These are phyloP conservation scores for Erinaceus europaeus DNA, from an alignment of 2,113 vertebrate genomes.

Conservation along the genomic window DNA sequence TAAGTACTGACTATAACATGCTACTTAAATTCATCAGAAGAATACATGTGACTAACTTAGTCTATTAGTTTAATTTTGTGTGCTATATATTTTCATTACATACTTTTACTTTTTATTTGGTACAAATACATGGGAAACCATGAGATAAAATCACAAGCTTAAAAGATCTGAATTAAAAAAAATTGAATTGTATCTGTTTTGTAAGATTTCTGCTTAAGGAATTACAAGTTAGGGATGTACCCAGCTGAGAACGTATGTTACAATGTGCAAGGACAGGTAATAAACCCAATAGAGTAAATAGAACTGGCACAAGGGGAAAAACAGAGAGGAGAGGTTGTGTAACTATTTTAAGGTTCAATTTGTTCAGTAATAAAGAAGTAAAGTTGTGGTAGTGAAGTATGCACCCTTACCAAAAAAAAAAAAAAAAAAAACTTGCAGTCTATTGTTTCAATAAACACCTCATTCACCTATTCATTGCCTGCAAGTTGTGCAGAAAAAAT, in stretches of 20 bases:
- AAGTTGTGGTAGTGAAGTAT: background rate
- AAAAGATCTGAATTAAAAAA: background rate
- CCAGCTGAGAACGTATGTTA: too few species aligned
- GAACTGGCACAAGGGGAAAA: background rate
- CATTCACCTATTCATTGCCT: background rate
- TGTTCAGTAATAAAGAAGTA: background rate
- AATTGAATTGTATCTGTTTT: background rate
- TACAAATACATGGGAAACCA: background rate
- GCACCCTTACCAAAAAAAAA: background rate
- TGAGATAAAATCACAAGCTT: background rate
- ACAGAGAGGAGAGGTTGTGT: background rate
- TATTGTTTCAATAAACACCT: background rate
- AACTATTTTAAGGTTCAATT: background rate
- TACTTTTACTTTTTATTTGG: background rate
- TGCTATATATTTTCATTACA: background rate
- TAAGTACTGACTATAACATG: background rate
- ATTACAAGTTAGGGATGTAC: too few species aligned
- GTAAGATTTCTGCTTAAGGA: constrained; percentile 14
- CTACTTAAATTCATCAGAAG: background rate
- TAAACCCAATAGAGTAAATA: too few species aligned
- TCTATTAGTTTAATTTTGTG: background rate
- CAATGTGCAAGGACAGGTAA: too few species aligned
- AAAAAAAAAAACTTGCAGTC: background rate
- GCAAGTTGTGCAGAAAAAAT: background rate
- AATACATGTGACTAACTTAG: background rate